Conservation (phyloP, 2,113 vertebrate genomes). For the Emydura subglobosa region DNA sequence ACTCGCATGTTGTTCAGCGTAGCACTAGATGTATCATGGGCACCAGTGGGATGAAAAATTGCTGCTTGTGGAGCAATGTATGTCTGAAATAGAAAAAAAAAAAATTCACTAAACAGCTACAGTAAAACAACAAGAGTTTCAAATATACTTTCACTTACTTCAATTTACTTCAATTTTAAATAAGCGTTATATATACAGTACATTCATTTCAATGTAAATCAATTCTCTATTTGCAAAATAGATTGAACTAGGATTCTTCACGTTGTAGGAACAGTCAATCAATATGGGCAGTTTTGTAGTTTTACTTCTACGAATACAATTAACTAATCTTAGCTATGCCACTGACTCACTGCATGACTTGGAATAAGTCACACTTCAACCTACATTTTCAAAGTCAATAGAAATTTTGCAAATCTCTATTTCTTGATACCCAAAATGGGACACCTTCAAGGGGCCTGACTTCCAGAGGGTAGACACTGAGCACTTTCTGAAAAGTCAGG, state of each 20-base stretch:
- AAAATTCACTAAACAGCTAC: not conserved
- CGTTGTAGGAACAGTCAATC: not conserved
- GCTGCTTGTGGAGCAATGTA: slow-evolving; percentile 94
- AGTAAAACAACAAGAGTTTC: not conserved
- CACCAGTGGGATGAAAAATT: slow-evolving; percentile 88
- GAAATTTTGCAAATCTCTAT: not conserved
- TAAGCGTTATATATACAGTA: not conserved
- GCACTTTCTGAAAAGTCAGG: not conserved
- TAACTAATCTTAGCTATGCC: not conserved
- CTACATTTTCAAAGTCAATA: not conserved
- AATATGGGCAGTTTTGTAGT: not conserved
- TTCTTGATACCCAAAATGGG: not conserved
- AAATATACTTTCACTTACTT: not conserved
- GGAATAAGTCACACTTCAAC: not conserved
- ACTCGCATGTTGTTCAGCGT: slow-evolving; percentile 97
- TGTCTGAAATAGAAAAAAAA: slow-evolving; percentile 84
- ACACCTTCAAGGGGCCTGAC: not conserved
- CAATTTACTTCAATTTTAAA: not conserved
- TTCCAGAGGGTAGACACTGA: not conserved
- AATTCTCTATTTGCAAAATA: not conserved
- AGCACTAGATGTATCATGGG: slow-evolving; percentile 85
- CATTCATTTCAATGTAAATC: not conserved
- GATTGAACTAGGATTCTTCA: not conserved
- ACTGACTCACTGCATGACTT: not conserved
- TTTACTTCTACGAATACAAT: not conserved